Conservation (phyloP, 2,797 vertebrate genomes). For the Crocodylus rhombifer region DNA sequence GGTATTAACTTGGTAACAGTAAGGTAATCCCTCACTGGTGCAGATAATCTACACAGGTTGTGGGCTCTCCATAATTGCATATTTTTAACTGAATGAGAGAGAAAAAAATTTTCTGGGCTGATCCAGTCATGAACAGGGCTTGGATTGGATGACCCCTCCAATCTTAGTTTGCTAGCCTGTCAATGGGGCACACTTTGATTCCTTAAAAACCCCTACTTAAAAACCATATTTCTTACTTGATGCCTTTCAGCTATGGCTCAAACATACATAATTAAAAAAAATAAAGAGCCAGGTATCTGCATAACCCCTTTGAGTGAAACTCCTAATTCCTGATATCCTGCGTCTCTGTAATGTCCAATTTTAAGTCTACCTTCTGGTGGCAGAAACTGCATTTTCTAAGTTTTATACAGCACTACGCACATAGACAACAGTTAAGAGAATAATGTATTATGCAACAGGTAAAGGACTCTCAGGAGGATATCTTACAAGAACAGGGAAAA, state of each 20-base stretch:
- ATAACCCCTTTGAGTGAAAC: neutral
- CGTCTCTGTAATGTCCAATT: neutral
- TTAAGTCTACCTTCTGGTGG: neutral
- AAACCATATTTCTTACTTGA: neutral
- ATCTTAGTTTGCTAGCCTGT: neutral
- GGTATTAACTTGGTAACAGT: too few species aligned
- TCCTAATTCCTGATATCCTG: accelerated
- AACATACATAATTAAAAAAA: neutral
- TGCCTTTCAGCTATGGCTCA: neutral
- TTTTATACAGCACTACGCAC: neutral
- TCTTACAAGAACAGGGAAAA: neutral
- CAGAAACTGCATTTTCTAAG: neutral
- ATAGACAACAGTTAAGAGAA: neutral
- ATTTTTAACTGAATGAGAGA: too few species aligned
- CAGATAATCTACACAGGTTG: too few species aligned
- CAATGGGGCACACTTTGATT: neutral
- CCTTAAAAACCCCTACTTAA: neutral
- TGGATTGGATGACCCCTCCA: too few species aligned
- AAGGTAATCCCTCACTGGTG: too few species aligned
- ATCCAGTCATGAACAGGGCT: too few species aligned
- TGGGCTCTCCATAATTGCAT: too few species aligned
- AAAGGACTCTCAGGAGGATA: neutral
- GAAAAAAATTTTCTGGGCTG: too few species aligned
- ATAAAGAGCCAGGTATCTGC: neutral
- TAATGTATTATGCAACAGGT: neutral